Percentiles rank a stretch among this genome's conserved stretches.
Conservation (phyloP, 2,888 invertebrate species). For the Apamea anceps region DNA sequence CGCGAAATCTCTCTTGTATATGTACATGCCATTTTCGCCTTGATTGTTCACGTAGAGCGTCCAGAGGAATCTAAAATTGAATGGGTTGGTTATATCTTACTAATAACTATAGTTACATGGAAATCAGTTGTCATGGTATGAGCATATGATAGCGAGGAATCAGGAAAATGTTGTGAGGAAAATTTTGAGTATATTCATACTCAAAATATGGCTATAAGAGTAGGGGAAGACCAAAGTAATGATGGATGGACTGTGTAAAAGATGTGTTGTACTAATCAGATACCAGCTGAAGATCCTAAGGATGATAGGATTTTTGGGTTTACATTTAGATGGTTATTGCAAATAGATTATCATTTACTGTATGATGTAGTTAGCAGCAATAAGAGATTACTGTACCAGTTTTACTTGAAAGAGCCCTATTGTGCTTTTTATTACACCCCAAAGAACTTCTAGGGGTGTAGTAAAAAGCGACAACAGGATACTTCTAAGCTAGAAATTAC, state of each 20-base stretch:
- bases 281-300: background rate
- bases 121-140: background rate
- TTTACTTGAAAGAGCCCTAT: background rate
- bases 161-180: background rate
- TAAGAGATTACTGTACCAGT: background rate
- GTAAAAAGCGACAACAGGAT: too few relatives aligned
- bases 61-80: constrained; percentile 93
- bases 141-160: background rate
- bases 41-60: constrained; percentile 96
- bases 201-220: background rate
- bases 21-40: constrained; percentile 91
- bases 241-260: background rate
- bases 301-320: background rate
- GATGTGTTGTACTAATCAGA: background rate
- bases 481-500: background rate
- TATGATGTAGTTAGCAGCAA: background rate
- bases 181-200: background rate
- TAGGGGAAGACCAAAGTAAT: background rate
- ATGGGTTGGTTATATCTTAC: constrained; percentile 1
- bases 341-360: constrained; percentile 1
- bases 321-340: background rate
- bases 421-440: background rate
- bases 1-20: constrained; percentile 94
- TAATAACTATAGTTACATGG: background rate
- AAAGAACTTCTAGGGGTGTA: too few relatives aligned